Evolutionary conservation across 2,113 vertebrate genomes (phyloP).

Genomic region (Microcebus ravelobensis): DNA sequence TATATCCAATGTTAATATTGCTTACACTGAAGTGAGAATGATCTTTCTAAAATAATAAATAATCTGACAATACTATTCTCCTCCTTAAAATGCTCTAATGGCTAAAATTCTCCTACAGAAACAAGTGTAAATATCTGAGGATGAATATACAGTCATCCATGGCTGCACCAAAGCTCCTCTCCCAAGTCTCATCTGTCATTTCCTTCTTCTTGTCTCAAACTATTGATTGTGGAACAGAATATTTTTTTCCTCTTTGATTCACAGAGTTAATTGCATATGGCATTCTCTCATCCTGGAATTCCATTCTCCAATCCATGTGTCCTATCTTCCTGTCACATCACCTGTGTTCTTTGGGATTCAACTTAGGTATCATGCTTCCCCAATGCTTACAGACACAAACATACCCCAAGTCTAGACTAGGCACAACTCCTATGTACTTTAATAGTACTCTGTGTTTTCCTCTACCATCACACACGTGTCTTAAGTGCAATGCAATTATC

Average conservation of each 20-base stretch:
- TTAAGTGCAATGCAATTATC: not conserved
- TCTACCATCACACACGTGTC: not conserved
- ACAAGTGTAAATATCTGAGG: not conserved
- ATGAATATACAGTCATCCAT: not conserved
- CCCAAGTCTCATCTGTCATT: not conserved
- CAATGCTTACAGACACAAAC: not conserved
- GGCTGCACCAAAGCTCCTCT: not conserved
- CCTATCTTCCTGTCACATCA: not conserved
- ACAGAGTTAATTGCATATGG: not conserved
- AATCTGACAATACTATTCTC: not conserved
- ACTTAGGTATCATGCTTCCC: not conserved
- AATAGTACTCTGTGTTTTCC: not conserved
- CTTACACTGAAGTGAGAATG: not conserved
- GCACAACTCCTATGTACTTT: not conserved
- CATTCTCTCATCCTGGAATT: too few relatives aligned
- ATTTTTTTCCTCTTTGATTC: not conserved
- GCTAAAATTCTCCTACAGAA: not conserved
- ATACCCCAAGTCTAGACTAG: not conserved
- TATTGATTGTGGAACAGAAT: not conserved
- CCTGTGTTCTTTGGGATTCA: not conserved
- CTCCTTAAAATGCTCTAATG: not conserved
- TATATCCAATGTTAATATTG: not conserved
- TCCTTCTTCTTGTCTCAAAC: not conserved
- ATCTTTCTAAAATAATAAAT: conserved; percentile 22
- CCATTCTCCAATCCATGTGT: not conserved